Evolutionary conservation across 1,140 invertebrate genomes (phyloP), one percentile per base, ranked within the genome.

Genomic region (Sinella curviseta): DNA sequence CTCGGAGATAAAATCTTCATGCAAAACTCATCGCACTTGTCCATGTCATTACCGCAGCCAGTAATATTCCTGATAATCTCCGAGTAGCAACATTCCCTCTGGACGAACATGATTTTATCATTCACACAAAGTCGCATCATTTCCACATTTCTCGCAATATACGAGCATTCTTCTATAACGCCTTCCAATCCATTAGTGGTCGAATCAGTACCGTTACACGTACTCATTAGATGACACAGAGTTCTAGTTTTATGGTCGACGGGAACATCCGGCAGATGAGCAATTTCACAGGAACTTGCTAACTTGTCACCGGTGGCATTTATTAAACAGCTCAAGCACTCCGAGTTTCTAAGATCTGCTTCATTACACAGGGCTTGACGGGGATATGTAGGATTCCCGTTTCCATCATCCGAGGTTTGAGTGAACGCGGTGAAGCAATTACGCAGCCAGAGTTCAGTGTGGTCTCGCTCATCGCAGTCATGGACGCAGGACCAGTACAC

Each of bases 401-500:
- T 48, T 48, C 8, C 39, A 48, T 8, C 20, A 12, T 60, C 8
- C 57, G 4, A n/a, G 4, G 14, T 26, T 60, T 8, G 8, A 14
- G 24, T 26, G 24, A 4, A 60, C 12, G 31, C 24, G 65, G 28
- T 70, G 65, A 31, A 70, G 28, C 65, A 70, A 2, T 70, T 8
- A 12, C 2, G 12, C 30, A 4, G 4, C 65, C 65, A 70, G 12
- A 70, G 31, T 2, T 2, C 31, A 31, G 65, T 70, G 26, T 30
- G 65, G 65, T 70, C 65, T 30, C 31, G 65, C 14, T 70, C 65
- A n/a, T 70, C 26, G n/a, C 65, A 70, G 2, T 70, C 31, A 2
- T 8, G 26, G 3, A 70, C n/a, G 65, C 65, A 70, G 65, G 65
- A 31, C 65, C 65, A 70, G 65, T 70, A 70, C 26, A 70, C 4